phyloP scores from a whole-genome alignment of 2,797 vertebrate genomes.

The Dendrocincla tyrannina region DNA sequence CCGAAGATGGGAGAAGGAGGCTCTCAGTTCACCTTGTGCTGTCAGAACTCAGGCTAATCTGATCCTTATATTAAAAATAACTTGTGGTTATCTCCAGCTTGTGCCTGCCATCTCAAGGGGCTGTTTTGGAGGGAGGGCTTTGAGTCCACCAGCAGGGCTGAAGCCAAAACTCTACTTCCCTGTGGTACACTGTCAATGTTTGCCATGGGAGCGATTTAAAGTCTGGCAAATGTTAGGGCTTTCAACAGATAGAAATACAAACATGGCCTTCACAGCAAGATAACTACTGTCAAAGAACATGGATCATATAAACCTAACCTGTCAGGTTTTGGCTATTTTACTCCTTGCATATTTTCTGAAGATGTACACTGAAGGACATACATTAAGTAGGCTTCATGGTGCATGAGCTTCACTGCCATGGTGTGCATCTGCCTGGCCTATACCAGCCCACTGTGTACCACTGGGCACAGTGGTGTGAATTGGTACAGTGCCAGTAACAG shows the following conservation, averaged over 20 bases:
- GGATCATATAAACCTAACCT: neutral
- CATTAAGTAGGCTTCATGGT: neutral
- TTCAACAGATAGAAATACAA: neutral
- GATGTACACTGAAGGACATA: neutral
- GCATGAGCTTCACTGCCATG: neutral
- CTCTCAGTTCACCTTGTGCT: accelerated
- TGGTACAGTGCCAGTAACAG: neutral
- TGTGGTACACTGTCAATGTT: accelerated
- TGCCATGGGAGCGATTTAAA: neutral
- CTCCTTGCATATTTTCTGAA: neutral
- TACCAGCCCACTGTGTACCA: neutral
- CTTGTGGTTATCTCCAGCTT: neutral
- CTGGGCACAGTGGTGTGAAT: neutral
- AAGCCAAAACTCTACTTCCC: neutral
- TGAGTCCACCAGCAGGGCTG: accelerated
- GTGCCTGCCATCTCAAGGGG: neutral
- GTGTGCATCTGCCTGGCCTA: neutral
- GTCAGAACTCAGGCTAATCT: neutral
- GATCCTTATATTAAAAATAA: neutral
- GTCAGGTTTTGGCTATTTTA: accelerated
- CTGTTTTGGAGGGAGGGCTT: neutral
- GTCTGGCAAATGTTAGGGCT: neutral
- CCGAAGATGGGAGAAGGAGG: neutral
- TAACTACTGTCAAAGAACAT: neutral
- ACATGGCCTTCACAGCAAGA: neutral